phyloP scores from a whole-genome alignment of 2,888 invertebrate species.

The Tipula confusa region DNA sequence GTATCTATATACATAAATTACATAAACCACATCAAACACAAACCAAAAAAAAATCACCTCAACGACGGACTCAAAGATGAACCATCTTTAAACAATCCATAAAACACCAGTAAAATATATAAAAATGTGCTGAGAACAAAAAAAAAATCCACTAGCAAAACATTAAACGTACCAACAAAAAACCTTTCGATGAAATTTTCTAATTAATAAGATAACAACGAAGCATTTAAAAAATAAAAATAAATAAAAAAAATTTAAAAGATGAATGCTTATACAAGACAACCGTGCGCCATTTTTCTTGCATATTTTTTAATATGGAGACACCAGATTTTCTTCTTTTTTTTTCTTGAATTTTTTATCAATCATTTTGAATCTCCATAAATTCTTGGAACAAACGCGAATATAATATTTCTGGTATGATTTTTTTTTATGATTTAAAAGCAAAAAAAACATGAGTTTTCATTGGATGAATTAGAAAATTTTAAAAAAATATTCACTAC shows the following conservation, averaged over 20 bases:
- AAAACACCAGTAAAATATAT: neutral
- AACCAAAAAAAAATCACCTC: too few relatives aligned
- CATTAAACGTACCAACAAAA: constrained; percentile 27
- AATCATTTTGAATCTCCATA: constrained; percentile 14
- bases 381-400: constrained; percentile 9
- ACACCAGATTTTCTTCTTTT: neutral
- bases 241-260: too few relatives aligned
- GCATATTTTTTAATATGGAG: neutral
- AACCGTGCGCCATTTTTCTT: constrained; percentile 5
- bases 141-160: neutral
- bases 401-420: neutral
- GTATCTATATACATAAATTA: neutral
- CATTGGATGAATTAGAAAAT: neutral
- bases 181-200: constrained; percentile 29
- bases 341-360: constrained; percentile 16
- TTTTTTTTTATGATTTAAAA: neutral
- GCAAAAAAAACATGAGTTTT: constrained; percentile 4
- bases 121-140: neutral
- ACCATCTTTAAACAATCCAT: constrained; percentile 20
- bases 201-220: constrained; percentile 29
- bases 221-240: neutral
- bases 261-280: neutral
- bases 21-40: too few relatives aligned
- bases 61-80: constrained; percentile 7
- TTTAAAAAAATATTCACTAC: neutral